Percentiles rank a stretch among this genome's conserved stretches.
phyloP scores from a whole-genome alignment of 2,797 vertebrate species.

The Oryzias sinensis region DNA sequence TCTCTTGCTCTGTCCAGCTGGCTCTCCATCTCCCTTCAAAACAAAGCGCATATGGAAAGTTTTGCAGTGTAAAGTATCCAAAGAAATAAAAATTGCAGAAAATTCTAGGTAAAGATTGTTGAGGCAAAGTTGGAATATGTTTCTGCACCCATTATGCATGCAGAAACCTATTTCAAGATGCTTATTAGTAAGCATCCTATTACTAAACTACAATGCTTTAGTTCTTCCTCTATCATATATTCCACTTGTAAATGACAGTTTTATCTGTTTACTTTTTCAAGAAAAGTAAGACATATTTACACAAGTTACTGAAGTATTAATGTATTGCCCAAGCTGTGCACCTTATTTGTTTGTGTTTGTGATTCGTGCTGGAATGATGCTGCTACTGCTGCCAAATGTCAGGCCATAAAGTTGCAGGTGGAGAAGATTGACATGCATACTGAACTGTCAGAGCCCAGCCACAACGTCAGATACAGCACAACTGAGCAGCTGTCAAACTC shows the following conservation, averaged over 20 bases:
- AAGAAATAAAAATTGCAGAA: conserved; percentile 18
- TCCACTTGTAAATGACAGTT: too few species aligned
- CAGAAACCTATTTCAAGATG: too few species aligned
- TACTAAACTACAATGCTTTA: not conserved
- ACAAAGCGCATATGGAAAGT: conserved; percentile 27
- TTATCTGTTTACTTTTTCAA: too few species aligned
- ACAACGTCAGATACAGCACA: conserved; percentile 36
- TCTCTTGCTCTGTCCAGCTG: conserved; percentile 84
- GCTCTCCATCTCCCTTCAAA: conserved; percentile 86
- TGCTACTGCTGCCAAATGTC: conserved; percentile 39
- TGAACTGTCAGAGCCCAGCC: conserved; percentile 57
- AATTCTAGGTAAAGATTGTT: conserved; percentile 14
- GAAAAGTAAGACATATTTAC: conserved; percentile 1
- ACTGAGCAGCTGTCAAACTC: conserved; percentile 55
- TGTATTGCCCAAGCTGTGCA: not conserved
- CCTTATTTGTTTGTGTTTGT: conserved; percentile 5
- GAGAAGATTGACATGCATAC: conserved; percentile 49
- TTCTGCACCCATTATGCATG: not conserved
- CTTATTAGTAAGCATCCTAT: too few species aligned
- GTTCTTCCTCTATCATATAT: too few species aligned
- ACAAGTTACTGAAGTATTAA: not conserved
- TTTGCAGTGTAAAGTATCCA: conserved; percentile 4
- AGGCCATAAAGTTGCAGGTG: conserved; percentile 37
- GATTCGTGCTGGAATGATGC: conserved; percentile 5
- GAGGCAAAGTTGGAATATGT: not conserved